Evolutionary conservation across 2,888 invertebrate genomes (phyloP), one percentile per base, ranked within the genome.

Genomic region (Andrena minutula): DNA sequence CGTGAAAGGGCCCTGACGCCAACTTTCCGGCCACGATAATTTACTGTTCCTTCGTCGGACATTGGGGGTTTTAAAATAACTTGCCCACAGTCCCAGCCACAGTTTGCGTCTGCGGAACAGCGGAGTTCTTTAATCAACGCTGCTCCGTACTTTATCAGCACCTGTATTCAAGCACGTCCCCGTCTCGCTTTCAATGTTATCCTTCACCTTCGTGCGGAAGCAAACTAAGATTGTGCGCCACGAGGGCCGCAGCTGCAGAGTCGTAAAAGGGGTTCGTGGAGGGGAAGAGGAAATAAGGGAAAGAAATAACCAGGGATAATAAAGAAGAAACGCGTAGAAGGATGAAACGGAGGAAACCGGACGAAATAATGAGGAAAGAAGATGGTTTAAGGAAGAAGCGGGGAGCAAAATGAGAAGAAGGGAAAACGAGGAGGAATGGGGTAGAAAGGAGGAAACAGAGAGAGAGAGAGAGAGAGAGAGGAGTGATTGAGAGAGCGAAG

Each of bases 41-140:
- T 84, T 56, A 72, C 75, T 53, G 66, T 69, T 68, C 16, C 75
- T 58, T 61, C 53, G 8, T 74, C 69, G 64, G 26, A 63, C 63
- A 56, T 71, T 70, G 41, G 41, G 41, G 74, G 78, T 79, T 80
- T 58, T 1, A 64, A 58, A 56, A 66, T 63, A 61, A 51, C 53
- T 51, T 28, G 26, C 58, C 32, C 51, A 26, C 7, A 51, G 58
- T 32, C 51, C n/a, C 20, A 4, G 26, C 20, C 65, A 12, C 66
- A 61, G 53, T 28, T 23, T 23, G 69, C 70, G 58, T 71, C 64
- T 49, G 26, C 63, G 75, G 75, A 79, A 75, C 64, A 68, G 47
- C 32, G 58, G 49, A 51, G 72, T 74, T 75, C 75, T 81, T 77
- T 81, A 82, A 74, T 86, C 77, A 69, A 82, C 63, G 30, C 35